Percentiles rank a stretch among this genome's conserved stretches.
phyloP scores from a whole-genome alignment of 2,113 vertebrate species.

The Cricetomys ansorgei region DNA sequence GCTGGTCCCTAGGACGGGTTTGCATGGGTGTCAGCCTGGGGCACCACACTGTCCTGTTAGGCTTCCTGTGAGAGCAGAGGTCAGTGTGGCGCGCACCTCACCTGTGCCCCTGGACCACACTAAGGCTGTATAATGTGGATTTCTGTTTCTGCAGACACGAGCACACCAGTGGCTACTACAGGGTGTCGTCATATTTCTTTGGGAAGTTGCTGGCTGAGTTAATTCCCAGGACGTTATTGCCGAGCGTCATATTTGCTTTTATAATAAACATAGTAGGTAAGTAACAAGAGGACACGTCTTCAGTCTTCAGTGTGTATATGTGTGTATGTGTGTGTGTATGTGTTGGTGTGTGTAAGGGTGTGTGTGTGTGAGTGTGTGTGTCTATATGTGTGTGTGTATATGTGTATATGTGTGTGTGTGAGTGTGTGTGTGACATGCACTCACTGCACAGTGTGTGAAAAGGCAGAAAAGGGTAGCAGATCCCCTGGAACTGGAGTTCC shows the following conservation, averaged over 20 bases:
- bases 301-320: no score
- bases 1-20: no score
- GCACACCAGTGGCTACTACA: neutral
- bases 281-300: slow-evolving; percentile 37
- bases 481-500: neutral
- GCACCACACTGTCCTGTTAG: neutral
- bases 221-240: slow-evolving; percentile 69
- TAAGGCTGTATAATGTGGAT: neutral
- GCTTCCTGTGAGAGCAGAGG: no score
- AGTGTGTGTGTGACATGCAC: neutral
- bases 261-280: slow-evolving; percentile 67
- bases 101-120: neutral
- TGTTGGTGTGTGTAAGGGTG: no score
- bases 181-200: neutral
- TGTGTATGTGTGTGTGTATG: no score
- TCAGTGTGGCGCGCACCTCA: no score
- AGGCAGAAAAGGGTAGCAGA: no score
- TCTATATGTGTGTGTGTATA: neutral
- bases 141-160: slow-evolving; percentile 29
- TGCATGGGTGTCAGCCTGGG: rapidly evolving
- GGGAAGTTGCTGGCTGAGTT: neutral
- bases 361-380: neutral
- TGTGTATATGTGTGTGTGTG: neutral
- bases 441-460: no score
- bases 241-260: neutral